Evolutionary conservation across 92 coral and sea anemone genomes (phyloP).

Genomic region (Micromussa lordhowensis): DNA sequence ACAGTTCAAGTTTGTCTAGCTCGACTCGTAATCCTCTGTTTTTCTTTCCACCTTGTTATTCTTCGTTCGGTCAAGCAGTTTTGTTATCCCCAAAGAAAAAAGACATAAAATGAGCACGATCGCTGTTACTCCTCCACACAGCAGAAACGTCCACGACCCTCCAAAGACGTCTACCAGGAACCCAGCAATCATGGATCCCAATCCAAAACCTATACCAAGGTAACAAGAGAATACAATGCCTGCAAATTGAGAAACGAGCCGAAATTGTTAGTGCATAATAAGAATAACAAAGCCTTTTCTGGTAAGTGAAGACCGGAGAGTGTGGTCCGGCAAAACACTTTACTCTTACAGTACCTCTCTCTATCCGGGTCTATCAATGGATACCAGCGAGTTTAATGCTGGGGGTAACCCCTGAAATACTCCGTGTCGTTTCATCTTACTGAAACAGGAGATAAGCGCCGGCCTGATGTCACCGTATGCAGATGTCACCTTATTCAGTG

Average conservation of each 20-base stretch:
- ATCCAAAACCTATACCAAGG: slow-evolving; percentile 60
- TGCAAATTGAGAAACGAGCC: neutral
- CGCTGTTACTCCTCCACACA: slow-evolving; percentile 51
- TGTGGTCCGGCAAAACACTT: no score
- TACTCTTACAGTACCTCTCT: no score
- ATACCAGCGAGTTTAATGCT: no score
- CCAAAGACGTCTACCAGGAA: slow-evolving; percentile 50
- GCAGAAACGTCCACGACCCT: slow-evolving; percentile 63
- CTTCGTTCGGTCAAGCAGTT: slow-evolving; percentile 28
- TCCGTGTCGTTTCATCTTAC: no score
- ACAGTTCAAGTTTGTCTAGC: neutral
- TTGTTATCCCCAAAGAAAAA: slow-evolving; percentile 35
- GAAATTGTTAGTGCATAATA: no score
- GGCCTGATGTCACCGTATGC: no score
- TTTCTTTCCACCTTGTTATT: neutral
- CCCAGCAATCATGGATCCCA: slow-evolving; percentile 57
- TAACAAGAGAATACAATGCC: slow-evolving; percentile 15
- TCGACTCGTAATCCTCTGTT: neutral
- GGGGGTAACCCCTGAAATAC: no score
- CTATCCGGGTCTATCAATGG: no score
- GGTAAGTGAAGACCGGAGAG: no score
- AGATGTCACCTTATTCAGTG: no score
- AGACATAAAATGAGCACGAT: slow-evolving; percentile 44
- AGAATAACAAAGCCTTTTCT: no score
- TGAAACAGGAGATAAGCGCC: no score